These are phyloP conservation scores for Lepus americanus DNA, from an alignment of 2,113 vertebrate species.

Conservation along the genomic window DNA sequence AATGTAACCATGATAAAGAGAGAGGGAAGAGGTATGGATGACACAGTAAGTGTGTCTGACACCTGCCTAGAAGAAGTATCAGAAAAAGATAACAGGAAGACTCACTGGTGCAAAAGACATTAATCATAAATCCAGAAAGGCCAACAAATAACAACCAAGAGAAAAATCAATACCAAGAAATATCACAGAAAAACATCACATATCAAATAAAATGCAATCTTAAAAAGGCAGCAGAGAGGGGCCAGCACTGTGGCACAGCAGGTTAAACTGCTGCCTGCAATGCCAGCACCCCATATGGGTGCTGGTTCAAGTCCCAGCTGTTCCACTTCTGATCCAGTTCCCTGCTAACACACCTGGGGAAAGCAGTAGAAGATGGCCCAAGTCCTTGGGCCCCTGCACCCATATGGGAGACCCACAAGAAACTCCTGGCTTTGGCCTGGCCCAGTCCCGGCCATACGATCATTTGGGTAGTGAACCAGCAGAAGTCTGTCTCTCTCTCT, in stretches of 20 bases:
- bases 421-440: too few relatives aligned
- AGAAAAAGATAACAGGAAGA: not conserved
- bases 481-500: too few relatives aligned
- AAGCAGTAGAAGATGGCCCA: too few relatives aligned
- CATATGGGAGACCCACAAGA: too few relatives aligned
- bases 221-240: not conserved
- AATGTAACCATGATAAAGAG: not conserved
- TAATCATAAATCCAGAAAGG: not conserved
- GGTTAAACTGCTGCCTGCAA: not conserved
- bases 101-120: not conserved
- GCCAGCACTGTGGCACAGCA: not conserved
- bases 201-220: not conserved
- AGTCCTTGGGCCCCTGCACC: too few relatives aligned
- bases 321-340: too few relatives aligned
- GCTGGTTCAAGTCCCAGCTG: too few relatives aligned
- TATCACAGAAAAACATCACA: not conserved
- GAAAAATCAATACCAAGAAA: not conserved
- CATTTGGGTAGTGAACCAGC: too few relatives aligned
- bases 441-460: too few relatives aligned
- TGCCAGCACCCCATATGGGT: not conserved
- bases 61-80: not conserved
- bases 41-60: not conserved
- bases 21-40: not conserved
- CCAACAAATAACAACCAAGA: not conserved
- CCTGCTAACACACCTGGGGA: too few relatives aligned